Evolutionary conservation across 1,140 invertebrate genomes (phyloP), one percentile per base, ranked within the genome.

Genomic region (Asobara japonica): DNA sequence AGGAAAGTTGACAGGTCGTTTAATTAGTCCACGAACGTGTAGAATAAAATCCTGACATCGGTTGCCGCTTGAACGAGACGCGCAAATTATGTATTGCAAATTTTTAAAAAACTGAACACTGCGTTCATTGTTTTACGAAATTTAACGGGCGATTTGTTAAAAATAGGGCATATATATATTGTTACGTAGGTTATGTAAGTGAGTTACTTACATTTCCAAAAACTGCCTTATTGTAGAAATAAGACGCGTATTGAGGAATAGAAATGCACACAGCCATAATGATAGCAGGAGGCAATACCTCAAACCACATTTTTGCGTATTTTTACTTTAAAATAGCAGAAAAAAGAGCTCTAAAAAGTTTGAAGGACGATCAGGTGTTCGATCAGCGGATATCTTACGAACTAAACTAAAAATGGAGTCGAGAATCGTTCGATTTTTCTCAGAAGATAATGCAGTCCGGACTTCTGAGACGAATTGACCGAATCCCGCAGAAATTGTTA

Each of bases 181-280:
- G 27, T 41, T 5, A 41, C 38, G n/a, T 33, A 67, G 38, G 38
- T 67, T 67, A 67, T 51, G 41, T 51, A 67, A 67, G 38, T 25
- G n/a, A 45, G 8, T 16, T 22, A 69, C 68, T 69, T 69, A 69
- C 68, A 36, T 61, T 69, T 60, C 56, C 68, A 27, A 38, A 69
- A 27, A 69, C 51, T 10, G 68, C 68, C 27, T 62, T 41, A 16
- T 69, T 69, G 18, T 11, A 62, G 33, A 62, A 29, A 56, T 18
- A 41, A 5, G 68, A 51, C 4, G 56, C 30, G 16, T 33, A 41
- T 61, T 69, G 68, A 29, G 68, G 68, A 5, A 69, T 1, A 0
- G 56, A 13, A 27, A 69, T 5, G 36, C 51, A 62, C 2, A 29
- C 29, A 1, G 20, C 31, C 7, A 69, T 45, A 20, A 69, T 62